A percentile compares a stretch with the other conserved stretches of the same genome.
Evolutionary conservation across 2,797 vertebrate genomes (phyloP).

Genomic region (Thalassophryne amazonica): DNA sequence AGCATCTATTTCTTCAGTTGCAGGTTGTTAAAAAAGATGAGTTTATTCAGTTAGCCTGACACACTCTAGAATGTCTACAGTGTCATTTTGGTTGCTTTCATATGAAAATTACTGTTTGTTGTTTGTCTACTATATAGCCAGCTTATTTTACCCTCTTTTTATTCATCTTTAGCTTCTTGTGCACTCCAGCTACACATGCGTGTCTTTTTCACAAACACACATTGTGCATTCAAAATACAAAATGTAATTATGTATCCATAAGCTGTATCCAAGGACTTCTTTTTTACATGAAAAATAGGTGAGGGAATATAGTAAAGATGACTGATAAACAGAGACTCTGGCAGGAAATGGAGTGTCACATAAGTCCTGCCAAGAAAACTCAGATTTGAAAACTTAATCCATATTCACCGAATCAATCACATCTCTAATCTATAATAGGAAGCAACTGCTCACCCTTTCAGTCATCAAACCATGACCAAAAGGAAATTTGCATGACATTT

Average conservation of each 20-base stretch:
- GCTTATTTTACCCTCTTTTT: not conserved
- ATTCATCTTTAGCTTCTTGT: not conserved
- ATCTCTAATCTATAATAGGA: too few relatives aligned
- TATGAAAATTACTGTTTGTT: not conserved
- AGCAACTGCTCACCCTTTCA: too few relatives aligned
- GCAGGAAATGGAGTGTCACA: too few relatives aligned
- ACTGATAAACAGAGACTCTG: too few relatives aligned
- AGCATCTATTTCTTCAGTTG: not conserved
- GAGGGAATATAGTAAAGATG: too few relatives aligned
- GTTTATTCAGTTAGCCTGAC: conserved; percentile 11
- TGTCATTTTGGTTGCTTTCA: conserved; percentile 2
- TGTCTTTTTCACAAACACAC: not conserved
- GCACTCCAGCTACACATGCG: not conserved
- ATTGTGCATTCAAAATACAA: not conserved
- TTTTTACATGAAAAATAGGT: too few relatives aligned
- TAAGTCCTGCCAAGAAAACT: too few relatives aligned
- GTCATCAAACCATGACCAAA: too few relatives aligned
- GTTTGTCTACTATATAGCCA: conserved; percentile 12
- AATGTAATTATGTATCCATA: not conserved
- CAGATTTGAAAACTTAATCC: too few relatives aligned
- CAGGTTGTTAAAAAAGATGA: not conserved
- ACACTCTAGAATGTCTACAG: not conserved
- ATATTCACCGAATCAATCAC: too few relatives aligned
- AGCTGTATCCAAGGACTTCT: too few relatives aligned
- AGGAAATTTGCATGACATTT: too few relatives aligned